Evolutionary conservation across 2,888 invertebrate species (phyloP), one percentile per base, ranked within the genome.

Genomic region (Acleris literana): DNA sequence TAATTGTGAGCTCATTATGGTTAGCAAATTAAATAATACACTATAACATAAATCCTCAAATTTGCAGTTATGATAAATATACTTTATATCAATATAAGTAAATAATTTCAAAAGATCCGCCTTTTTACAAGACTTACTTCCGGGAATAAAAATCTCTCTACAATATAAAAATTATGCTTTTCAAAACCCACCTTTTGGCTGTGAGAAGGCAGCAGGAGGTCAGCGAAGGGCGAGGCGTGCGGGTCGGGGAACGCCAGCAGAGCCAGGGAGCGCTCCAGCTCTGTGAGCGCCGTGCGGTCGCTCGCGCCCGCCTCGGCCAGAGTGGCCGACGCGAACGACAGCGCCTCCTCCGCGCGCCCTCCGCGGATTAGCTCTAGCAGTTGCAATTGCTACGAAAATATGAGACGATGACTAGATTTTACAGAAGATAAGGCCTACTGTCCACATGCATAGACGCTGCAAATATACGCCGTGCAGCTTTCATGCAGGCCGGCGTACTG

Each of bases 241-340:
- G 99, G 99, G 80, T 99, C 98, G 69, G 99, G 99, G 87, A 99
- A 99, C 6, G 99, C 99, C 18, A 99, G 87, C 62, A 99, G 90
- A 0, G 99, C 99, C 62, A 99, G 92, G 0, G 99, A 99, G 69
- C 99, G 93, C 87, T 99, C 99, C 64, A 99, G 88, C 87, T 99
- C 99, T 0, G 92, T 90, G 16, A 94, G 86, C n/a, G 94, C 94
- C 48, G 92, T 93, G 52, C 95, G 95, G 85, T 97, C 96, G 16
- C 95, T 96, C 75, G 97, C 97, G 3, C 97, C 98, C 13, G 97
- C 95, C 86, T 98, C 98, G 22, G 97, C 97, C 22, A 98, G 90
- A 72, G 98, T 96, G 52, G 96, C 96, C 79, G 98, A 97, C 0
- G 98, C 98, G 87, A 97, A 98, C 48, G 96, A 95, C 6, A 98